Percentiles rank a stretch among this genome's conserved stretches.
Evolutionary conservation across 2,797 vertebrate genomes (phyloP).

Genomic region (Lepilemur ruficaudatus): DNA sequence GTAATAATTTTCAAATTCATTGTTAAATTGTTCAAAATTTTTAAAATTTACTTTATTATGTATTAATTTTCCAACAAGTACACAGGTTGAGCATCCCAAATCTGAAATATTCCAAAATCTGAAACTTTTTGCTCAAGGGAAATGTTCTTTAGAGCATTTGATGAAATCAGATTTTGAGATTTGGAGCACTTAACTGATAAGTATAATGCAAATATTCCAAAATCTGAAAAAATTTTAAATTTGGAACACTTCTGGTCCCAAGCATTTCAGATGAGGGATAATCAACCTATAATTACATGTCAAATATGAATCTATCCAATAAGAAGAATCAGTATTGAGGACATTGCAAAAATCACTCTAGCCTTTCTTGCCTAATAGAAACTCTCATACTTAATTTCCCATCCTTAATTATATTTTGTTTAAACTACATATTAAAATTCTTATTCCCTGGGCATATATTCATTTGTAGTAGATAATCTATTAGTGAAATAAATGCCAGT

Average conservation of each 20-base stretch:
- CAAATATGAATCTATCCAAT: background rate
- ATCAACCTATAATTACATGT: background rate
- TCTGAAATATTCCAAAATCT: background rate
- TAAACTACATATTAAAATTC: constrained; percentile 10
- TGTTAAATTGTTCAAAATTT: constrained; percentile 24
- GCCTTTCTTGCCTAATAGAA: background rate
- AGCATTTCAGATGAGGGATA: background rate
- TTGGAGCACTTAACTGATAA: background rate
- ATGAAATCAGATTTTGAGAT: background rate
- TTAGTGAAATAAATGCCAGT: background rate
- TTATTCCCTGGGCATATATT: background rate
- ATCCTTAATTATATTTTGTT: constrained; percentile 41
- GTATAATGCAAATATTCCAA: background rate
- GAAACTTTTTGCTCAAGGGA: background rate
- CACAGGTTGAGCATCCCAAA: background rate
- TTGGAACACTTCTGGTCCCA: background rate
- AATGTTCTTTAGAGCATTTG: background rate
- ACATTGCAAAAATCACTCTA: constrained; percentile 32
- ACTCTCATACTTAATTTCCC: background rate
- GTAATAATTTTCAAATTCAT: constrained; percentile 17
- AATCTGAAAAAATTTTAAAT: background rate
- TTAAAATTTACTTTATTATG: background rate
- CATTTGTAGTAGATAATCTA: background rate
- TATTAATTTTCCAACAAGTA: background rate
- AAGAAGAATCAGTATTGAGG: constrained; percentile 16